A percentile compares a stretch with the other conserved stretches of the same genome.
phyloP scores from a whole-genome alignment of 92 coral and sea anemone species.

The Umimayanthus kanabou region DNA sequence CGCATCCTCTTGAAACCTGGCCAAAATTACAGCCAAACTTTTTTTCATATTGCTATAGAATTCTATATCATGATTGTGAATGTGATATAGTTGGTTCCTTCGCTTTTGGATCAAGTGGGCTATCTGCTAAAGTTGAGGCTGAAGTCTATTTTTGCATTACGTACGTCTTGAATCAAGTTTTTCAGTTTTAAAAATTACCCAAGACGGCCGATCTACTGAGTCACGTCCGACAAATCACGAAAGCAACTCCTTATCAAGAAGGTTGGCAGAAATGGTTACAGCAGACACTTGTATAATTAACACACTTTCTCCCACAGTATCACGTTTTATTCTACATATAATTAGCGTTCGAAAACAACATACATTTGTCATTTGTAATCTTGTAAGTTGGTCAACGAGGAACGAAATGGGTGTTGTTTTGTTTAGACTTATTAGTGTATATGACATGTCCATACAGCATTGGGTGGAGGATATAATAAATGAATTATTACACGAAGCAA shows the following conservation, averaged over 20 bases:
- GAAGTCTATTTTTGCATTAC: neutral
- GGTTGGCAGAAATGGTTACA: neutral
- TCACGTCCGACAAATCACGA: neutral
- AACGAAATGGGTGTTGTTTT: neutral
- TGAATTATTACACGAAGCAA: neutral
- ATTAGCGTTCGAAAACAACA: neutral
- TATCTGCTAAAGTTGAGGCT: neutral
- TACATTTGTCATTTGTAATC: neutral
- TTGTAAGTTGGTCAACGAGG: neutral
- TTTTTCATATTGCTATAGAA: no score
- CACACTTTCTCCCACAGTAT: neutral
- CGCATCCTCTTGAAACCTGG: neutral
- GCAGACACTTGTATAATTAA: neutral
- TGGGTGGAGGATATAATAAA: neutral
- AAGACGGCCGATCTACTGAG: neutral
- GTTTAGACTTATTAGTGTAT: neutral
- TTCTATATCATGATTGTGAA: no score
- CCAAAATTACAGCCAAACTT: neutral
- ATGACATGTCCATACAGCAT: conserved; percentile 11
- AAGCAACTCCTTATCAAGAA: neutral
- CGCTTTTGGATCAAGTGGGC: no score
- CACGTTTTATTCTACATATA: no score
- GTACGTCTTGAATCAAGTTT: neutral
- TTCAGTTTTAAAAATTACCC: neutral
- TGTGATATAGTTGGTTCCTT: neutral